phyloP scores from a whole-genome alignment of 2,113 vertebrate genomes.

The Prinia subflava region DNA sequence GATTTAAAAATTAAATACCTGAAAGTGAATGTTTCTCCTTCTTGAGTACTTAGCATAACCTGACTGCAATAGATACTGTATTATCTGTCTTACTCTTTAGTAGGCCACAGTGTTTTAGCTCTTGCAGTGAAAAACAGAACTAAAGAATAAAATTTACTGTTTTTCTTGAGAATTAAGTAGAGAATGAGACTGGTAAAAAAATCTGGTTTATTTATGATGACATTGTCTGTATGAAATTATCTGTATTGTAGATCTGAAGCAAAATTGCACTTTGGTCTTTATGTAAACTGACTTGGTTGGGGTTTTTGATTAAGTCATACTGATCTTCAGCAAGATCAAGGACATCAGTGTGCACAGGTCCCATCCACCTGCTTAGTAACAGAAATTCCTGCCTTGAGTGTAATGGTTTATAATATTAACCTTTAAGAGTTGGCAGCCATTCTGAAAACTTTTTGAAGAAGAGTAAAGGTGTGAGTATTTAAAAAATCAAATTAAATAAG shows the following conservation, averaged over 20 bases:
- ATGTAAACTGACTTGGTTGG: background rate
- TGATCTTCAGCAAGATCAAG: background rate
- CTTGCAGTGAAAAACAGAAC: background rate
- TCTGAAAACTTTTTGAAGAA: background rate
- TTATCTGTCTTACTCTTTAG: background rate
- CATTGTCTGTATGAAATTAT: background rate
- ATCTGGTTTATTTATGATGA: background rate
- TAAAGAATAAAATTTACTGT: background rate
- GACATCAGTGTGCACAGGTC: fast-evolving
- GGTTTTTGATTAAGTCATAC: background rate
- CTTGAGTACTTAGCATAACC: background rate
- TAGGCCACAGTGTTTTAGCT: background rate
- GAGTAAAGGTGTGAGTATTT: background rate
- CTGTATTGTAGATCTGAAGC: background rate
- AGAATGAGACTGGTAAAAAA: background rate
- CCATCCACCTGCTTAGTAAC: background rate
- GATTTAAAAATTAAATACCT: background rate
- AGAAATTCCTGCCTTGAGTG: background rate
- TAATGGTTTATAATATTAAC: background rate
- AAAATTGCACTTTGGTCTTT: background rate
- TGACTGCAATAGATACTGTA: background rate
- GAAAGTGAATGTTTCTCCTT: background rate
- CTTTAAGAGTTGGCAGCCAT: background rate
- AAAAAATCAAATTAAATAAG: background rate
- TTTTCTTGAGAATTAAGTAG: background rate